Conservation (phyloP, 1,140 invertebrate species). For the Thaumetopoea pityocampa region DNA sequence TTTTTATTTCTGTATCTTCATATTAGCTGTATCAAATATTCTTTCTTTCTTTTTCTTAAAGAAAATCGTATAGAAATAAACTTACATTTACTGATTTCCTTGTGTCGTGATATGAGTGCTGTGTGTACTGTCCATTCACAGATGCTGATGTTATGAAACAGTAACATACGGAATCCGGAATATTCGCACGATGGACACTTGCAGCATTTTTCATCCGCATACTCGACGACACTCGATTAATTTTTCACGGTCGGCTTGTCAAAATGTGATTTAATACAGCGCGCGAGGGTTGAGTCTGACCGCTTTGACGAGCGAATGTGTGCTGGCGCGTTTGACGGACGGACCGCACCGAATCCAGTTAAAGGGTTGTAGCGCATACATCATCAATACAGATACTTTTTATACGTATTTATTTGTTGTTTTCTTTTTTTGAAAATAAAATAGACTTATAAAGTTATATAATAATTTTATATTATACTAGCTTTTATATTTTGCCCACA, state of each 20-base stretch:
- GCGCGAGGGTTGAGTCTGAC: constrained; percentile 49
- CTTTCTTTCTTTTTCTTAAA: too few species aligned
- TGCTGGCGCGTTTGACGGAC: constrained; percentile 24
- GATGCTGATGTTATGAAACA: too few species aligned
- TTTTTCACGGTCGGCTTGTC: constrained; percentile 74
- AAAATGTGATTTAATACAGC: constrained; percentile 74
- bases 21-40: too few species aligned
- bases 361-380: constrained; percentile 3
- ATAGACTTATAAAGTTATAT: too few species aligned
- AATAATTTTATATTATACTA: too few species aligned
- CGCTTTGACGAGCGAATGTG: constrained; percentile 67
- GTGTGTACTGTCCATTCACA: too few species aligned
- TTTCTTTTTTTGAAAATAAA: too few species aligned
- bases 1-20: too few species aligned
- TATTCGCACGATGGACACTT: constrained; percentile 1
- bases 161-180: constrained; percentile 2
- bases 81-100: too few species aligned
- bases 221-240: constrained; percentile 73
- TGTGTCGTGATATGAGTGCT: too few species aligned
- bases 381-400: not conserved
- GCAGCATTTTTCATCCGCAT: constrained; percentile 41
- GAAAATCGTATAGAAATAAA: too few species aligned
- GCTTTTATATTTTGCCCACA: too few species aligned
- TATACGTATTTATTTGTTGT: not conserved
- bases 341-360: constrained; percentile 8